Base-by-base conservation (phyloP, 2,888 invertebrate species). In the Cantharis rufa region DNA sequence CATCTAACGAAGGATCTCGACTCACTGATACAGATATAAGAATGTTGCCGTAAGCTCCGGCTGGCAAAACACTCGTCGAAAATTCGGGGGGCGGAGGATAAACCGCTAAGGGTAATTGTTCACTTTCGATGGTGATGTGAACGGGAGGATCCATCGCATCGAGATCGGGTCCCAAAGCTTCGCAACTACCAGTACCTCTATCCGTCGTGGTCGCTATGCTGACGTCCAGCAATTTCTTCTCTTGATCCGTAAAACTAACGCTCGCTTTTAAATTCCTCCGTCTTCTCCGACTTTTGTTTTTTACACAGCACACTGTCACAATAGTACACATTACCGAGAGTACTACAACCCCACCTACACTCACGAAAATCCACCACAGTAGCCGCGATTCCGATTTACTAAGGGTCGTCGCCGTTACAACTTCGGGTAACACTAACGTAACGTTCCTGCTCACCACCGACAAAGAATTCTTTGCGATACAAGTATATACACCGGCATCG, bases 181-280 rank as follows among this genome's bases (percentile, higher is more conserved):
- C 89, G 80, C 87, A 86, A 82, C 88, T 88, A 15, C 93, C 94
- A 32, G 89, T 92, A 72, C 88, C 91, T 7, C 91, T 88, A 80
- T 91, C 91, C 27, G 91, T 91, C 0, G 92, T 93, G 7, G 93
- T 93, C 13, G 93, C 93, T 61, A 93, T 93, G 81, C 95, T 95
- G 15, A 95, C 92, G 82, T 96, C 95, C 79, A 96, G 89, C 75
- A 96, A 89, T 85, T 95, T 95, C 87, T 96, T 96, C 85, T 96
- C 96, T 89, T 96, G 96, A 84, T 96, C 96, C 69, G 94, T 95
- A 85, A 95, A 95, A 86, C 95, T 95, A 1, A 94, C 92, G 87
- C 94, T 94, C 68, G 93, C 92, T 84, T 95, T 95, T 75, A 94
- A 91, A 63, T 94, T 94, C 80, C 94, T 92, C 83, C 91, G 91